Conservation (phyloP, 2,113 vertebrate genomes). For the Neomonachus schauinslandi region DNA sequence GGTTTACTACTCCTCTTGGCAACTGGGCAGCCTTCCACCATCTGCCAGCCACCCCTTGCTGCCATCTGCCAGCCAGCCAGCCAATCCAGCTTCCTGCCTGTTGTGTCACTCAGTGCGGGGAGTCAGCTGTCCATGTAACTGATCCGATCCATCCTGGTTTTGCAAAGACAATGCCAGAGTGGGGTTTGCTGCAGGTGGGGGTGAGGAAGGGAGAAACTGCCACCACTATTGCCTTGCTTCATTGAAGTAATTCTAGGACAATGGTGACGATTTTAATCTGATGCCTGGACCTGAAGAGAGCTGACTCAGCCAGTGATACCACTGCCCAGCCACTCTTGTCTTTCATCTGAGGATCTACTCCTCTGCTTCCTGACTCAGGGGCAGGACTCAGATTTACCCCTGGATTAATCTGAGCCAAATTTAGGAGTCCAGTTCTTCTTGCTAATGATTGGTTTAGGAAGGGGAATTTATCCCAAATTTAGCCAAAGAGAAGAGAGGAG, state of each 20-base stretch:
- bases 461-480: neutral
- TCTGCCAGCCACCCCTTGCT: constrained; percentile 44
- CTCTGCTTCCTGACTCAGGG: neutral
- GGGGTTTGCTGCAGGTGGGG: neutral
- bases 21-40: constrained; percentile 31
- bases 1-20: constrained; percentile 31
- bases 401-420: neutral
- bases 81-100: neutral
- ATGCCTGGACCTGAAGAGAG: neutral
- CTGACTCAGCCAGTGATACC: neutral
- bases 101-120: neutral
- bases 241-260: neutral
- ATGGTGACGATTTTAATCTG: neutral
- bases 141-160: neutral
- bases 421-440: neutral
- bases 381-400: neutral
- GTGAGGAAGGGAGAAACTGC: neutral
- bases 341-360: neutral
- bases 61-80: constrained; percentile 50
- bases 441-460: neutral
- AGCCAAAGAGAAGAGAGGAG: neutral
- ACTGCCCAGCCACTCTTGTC: neutral
- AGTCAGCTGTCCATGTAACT: neutral
- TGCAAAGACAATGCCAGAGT: constrained; percentile 1
- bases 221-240: neutral